These are phyloP conservation scores for Drosophila algonquin DNA, from an alignment of 2,888 invertebrate genomes.

Conservation along the genomic window DNA sequence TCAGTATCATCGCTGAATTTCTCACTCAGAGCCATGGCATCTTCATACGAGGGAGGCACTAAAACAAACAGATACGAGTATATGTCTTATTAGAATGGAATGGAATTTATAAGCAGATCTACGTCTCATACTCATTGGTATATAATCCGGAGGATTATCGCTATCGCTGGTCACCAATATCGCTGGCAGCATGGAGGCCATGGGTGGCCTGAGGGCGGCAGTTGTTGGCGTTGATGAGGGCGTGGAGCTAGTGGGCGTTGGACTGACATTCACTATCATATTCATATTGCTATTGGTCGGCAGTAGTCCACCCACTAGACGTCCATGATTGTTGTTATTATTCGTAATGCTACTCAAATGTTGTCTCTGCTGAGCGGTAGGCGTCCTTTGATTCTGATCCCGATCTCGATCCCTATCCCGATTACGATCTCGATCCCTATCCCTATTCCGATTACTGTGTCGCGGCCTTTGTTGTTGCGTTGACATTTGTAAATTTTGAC, in stretches of 20 bases:
- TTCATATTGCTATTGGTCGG: conserved; percentile 56
- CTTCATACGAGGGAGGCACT: conserved; percentile 84
- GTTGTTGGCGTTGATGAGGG: conserved; percentile 70
- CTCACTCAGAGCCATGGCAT: conserved; percentile 83
- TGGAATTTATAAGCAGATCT: background rate
- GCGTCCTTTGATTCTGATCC: conserved; percentile 1
- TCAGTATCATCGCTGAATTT: conserved; percentile 82
- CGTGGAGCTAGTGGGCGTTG: conserved; percentile 48
- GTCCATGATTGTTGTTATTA: conserved; percentile 52
- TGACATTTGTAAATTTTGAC: conserved; percentile 73
- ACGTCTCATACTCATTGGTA: conserved; percentile 78
- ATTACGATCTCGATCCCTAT: conserved; percentile 2
- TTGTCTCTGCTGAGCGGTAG: conserved; percentile 29
- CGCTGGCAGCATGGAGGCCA: conserved; percentile 64
- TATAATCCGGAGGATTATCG: conserved; percentile 83
- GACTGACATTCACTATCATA: conserved; percentile 39
- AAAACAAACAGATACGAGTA: background rate
- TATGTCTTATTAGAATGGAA: background rate
- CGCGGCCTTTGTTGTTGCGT: conserved; percentile 60
- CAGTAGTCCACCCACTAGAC: conserved; percentile 57
- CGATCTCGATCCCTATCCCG: conserved; percentile 9
- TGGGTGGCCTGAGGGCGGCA: conserved; percentile 65
- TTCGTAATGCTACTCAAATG: conserved; percentile 43
- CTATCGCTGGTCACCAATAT: conserved; percentile 76
- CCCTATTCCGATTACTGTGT: conserved; percentile 25